Evolutionary conservation across 2,888 invertebrate species (phyloP), one percentile per base, ranked within the genome.

Genomic region (Pterostichus madidus): DNA sequence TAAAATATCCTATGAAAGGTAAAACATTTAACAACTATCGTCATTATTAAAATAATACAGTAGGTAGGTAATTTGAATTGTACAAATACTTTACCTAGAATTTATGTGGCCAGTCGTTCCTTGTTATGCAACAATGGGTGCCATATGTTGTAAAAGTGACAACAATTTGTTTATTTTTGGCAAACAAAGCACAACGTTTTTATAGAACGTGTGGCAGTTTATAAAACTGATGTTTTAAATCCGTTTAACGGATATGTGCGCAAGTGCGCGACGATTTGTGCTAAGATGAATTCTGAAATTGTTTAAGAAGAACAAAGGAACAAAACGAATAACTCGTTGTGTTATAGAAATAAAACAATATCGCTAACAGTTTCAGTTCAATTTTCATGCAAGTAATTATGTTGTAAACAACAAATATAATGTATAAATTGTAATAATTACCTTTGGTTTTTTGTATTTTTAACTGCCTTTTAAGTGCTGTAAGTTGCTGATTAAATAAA

Each of bases 41-140:
- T 56, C 68, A 64, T 71, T 44, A 44, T 71, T 1, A 71, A 71
- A 71, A 71, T 17, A 71, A 64, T 35, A 64, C 35, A 71, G 46
- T 80, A 80, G 15, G 52, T 46, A 80, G 53, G 68, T 71, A 71
- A 80, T 68, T 80, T 80, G 80, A 79, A 71, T 68, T 44, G 53
- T 53, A 68, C 80, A 52, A 80, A 80, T 80, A 80, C 80, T 71
- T 80, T 80, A 80, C 80, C 80, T 80, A 80, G 64, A 80, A 39
- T 53, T 31, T 49, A 49, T 79, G 61, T 17, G 80, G 80, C 53
- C 68, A 32, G 68, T 68, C 32, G 53, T 80, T 77, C 77, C 80
- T 71, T 80, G 79, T 46, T 46, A 59, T 59, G 78, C 78, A 64
- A 79, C 31, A 79, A 68, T 80, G 52, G 80, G 80, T 71, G 80